These are phyloP conservation scores for Anas acuta DNA, from an alignment of 2,797 vertebrate genomes.

Conservation along the genomic window DNA sequence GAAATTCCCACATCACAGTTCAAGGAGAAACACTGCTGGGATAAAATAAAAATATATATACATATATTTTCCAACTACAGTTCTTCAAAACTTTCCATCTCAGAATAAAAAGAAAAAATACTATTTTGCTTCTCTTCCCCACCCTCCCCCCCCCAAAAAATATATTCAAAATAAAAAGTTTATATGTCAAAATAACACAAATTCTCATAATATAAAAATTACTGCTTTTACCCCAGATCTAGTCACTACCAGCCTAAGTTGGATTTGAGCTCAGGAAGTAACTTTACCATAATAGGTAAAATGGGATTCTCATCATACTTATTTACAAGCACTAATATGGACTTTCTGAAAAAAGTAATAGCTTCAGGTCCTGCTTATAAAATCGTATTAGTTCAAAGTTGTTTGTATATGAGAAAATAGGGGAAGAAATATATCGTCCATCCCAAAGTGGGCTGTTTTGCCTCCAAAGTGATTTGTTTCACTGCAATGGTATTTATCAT, in stretches of 20 bases:
- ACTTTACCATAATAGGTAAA: background rate
- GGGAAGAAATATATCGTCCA: background rate
- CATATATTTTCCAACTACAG: background rate
- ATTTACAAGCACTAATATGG: background rate
- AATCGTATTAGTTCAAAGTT: conserved; percentile 12
- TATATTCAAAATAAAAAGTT: background rate
- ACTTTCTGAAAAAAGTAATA: conserved; percentile 24
- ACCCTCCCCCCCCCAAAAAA: no score
- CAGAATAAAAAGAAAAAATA: background rate
- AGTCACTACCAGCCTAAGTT: background rate
- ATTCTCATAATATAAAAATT: background rate
- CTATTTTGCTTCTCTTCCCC: background rate
- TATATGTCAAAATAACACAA: background rate
- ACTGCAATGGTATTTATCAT: conserved; percentile 66
- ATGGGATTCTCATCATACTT: background rate
- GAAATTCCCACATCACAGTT: background rate
- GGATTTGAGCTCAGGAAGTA: background rate
- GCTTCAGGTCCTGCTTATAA: background rate
- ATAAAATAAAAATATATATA: background rate
- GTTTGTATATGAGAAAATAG: conserved; percentile 15
- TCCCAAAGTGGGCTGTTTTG: background rate
- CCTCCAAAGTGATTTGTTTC: conserved; percentile 49
- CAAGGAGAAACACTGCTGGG: background rate
- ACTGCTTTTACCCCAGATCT: background rate
- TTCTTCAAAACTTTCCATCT: background rate